phyloP scores from a whole-genome alignment of 2,797 vertebrate species.

The Capromys pilorides region DNA sequence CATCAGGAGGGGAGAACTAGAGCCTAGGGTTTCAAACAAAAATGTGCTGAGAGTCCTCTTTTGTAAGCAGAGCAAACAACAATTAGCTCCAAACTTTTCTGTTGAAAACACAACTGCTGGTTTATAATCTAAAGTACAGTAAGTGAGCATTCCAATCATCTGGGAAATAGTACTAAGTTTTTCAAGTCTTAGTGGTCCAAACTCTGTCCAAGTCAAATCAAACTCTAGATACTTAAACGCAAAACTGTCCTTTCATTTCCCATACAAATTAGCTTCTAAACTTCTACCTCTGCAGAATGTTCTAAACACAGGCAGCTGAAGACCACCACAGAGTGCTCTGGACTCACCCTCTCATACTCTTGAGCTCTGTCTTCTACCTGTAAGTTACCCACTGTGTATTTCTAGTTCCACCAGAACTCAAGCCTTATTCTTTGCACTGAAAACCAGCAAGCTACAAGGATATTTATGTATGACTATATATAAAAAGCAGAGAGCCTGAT shows the following conservation, averaged over 20 bases:
- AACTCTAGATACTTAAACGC: background rate
- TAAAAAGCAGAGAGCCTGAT: background rate
- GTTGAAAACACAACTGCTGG: constrained; percentile 18
- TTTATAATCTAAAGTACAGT: background rate
- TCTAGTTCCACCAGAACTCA: background rate
- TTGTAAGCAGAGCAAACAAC: background rate
- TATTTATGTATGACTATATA: background rate
- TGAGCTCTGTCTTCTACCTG: background rate
- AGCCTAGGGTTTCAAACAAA: background rate
- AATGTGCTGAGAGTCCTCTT: background rate
- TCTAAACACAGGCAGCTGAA: background rate
- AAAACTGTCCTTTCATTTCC: background rate
- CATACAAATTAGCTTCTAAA: background rate
- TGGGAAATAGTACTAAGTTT: background rate
- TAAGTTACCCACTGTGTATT: background rate
- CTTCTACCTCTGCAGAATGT: background rate
- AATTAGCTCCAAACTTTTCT: background rate
- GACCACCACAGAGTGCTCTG: background rate
- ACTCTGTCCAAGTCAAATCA: constrained; percentile 6
- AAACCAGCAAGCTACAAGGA: background rate
- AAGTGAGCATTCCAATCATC: background rate
- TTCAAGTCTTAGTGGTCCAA: background rate
- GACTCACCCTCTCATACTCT: background rate
- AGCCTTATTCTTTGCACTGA: background rate
- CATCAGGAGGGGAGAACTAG: background rate